These are phyloP conservation scores for Prorops nasuta DNA, from an alignment of 1,140 invertebrate species.

Conservation along the genomic window DNA sequence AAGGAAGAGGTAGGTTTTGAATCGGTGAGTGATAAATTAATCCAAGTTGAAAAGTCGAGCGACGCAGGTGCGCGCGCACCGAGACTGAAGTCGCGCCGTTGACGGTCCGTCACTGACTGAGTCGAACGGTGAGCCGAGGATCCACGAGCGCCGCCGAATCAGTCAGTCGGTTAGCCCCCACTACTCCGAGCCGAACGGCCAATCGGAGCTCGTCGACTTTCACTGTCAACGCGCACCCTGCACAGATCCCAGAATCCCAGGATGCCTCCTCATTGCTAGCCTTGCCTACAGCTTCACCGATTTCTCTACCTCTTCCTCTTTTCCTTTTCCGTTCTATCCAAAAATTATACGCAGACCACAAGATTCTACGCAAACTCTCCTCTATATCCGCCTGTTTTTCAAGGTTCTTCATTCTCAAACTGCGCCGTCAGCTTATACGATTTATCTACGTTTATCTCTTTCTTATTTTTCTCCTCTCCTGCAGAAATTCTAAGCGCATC, in stretches of 20 bases:
- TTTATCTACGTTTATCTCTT: not conserved
- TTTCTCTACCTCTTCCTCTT: not conserved
- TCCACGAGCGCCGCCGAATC: conserved; percentile 4
- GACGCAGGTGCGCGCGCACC: not conserved
- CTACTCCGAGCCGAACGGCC: conserved; percentile 7
- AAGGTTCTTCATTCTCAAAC: no score
- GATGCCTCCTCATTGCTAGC: no score
- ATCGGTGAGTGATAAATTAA: no score
- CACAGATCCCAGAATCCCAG: no score
- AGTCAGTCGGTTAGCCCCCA: conserved; percentile 13
- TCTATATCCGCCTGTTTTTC: no score
- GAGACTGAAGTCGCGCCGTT: conserved; percentile 14
- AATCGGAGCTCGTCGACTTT: conserved; percentile 37
- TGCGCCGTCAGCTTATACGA: not conserved
- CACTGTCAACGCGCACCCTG: conserved; percentile 41
- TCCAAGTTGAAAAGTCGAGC: not conserved
- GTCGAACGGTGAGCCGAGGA: conserved; percentile 3
- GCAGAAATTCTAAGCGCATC: no score
- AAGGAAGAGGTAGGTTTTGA: no score
- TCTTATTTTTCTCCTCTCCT: no score
- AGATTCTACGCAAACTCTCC: no score
- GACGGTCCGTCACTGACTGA: conserved; percentile 40
- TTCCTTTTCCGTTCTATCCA: not conserved
- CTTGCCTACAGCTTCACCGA: no score
- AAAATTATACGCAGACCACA: no score